Conservation (phyloP, 2,113 vertebrate species). For the Myrmophylax atrothorax region DNA sequence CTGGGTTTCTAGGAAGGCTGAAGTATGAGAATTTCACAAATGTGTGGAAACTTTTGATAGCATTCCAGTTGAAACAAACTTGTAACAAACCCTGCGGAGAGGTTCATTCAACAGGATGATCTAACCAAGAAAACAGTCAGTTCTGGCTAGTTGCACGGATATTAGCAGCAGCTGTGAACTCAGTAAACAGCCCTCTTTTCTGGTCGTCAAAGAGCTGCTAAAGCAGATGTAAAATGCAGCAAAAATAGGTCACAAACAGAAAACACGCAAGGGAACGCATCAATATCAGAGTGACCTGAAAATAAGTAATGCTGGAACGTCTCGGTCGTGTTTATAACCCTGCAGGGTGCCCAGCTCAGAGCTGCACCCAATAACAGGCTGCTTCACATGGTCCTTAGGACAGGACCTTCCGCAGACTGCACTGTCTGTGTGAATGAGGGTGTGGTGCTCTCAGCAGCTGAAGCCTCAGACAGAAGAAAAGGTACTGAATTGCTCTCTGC, state of each 20-base stretch:
- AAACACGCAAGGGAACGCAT: constrained; percentile 44
- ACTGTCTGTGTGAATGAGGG: not conserved
- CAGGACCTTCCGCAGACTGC: not conserved
- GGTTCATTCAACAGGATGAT: constrained; percentile 63
- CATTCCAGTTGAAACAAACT: constrained; percentile 59
- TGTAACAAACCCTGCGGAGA: constrained; percentile 55
- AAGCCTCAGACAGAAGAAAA: not conserved
- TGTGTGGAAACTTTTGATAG: constrained; percentile 60
- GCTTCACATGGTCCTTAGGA: fast-evolving
- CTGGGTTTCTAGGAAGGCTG: constrained; percentile 59
- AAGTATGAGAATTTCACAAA: constrained; percentile 42
- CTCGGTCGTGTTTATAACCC: not conserved
- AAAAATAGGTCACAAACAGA: constrained; percentile 56
- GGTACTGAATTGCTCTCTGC: not conserved
- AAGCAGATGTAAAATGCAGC: constrained; percentile 60
- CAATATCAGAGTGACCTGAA: constrained; percentile 18
- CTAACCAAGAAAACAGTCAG: constrained; percentile 60
- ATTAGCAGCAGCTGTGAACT: constrained; percentile 58
- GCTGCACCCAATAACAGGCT: not conserved
- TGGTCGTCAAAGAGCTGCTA: constrained; percentile 61
- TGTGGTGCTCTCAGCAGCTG: not conserved
- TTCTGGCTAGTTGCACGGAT: constrained; percentile 30
- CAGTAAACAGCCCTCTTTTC: constrained; percentile 63
- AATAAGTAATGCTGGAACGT: not conserved
- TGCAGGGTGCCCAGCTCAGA: not conserved